phyloP scores from a whole-genome alignment of 2,888 invertebrate genomes.

The Limnephilus rhombicus region DNA sequence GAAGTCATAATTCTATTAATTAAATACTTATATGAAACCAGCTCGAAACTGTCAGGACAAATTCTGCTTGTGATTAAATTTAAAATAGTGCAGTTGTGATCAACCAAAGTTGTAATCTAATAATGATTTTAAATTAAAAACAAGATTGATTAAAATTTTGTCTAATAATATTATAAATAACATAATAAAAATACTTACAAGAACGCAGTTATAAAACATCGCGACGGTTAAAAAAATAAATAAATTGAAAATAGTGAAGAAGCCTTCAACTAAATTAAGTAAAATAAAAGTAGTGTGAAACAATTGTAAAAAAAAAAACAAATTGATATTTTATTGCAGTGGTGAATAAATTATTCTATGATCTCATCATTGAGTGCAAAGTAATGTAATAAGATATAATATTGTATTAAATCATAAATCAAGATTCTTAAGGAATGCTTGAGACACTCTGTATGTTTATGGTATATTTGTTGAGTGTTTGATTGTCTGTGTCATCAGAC shows the following conservation, averaged over 20 bases:
- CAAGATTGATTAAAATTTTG: no score
- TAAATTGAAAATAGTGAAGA: no score
- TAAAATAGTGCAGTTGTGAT: neutral
- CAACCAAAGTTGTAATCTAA: neutral
- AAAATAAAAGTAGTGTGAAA: no score
- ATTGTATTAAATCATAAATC: neutral
- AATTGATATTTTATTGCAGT: neutral
- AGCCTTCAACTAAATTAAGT: no score
- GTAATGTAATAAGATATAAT: no score
- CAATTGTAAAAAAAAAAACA: neutral
- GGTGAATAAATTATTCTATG: neutral
- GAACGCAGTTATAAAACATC: neutral
- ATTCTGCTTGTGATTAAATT: neutral
- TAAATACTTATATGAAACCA: neutral
- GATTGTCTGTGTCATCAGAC: neutral
- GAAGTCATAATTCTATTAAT: neutral
- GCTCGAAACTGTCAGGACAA: neutral
- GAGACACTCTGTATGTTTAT: neutral
- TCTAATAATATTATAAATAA: no score
- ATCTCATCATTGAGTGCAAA: neutral
- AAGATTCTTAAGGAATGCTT: neutral
- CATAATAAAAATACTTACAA: neutral
- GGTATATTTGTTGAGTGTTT: neutral
- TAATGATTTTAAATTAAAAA: no score
- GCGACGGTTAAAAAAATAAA: neutral